Percentiles rank a stretch among this genome's conserved stretches.
These are phyloP conservation scores for Zhuqinia jingwanae DNA, from an alignment of 2,888 invertebrate genomes.

Conservation along the genomic window DNA sequence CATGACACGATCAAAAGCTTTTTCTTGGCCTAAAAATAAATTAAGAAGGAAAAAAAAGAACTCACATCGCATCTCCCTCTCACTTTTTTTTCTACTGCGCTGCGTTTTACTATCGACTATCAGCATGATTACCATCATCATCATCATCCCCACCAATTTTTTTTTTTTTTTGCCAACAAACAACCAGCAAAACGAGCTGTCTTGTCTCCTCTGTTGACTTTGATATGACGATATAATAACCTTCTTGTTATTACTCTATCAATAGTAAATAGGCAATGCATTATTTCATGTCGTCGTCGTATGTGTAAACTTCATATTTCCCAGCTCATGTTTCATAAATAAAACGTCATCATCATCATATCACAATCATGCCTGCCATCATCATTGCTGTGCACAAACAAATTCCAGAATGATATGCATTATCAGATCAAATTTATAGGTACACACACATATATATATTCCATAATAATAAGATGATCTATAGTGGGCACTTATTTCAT, in stretches of 20 bases:
- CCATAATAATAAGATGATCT: not conserved
- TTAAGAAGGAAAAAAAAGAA: slow-evolving; percentile 34
- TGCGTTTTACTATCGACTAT: not conserved
- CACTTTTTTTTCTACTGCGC: not conserved
- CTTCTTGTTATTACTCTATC: no score
- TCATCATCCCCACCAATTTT: not conserved
- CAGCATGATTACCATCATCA: not conserved
- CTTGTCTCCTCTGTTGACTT: not conserved
- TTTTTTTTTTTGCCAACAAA: not conserved
- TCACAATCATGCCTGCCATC: no score
- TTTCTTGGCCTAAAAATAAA: slow-evolving; percentile 63
- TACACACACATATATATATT: not conserved
- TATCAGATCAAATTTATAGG: no score
- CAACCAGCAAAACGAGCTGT: not conserved
- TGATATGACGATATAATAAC: not conserved
- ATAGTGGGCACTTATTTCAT: no score
- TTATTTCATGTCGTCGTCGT: no score
- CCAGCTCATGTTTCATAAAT: slow-evolving; percentile 56
- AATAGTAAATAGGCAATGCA: no score
- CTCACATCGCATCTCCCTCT: not conserved
- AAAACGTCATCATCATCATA: slow-evolving; percentile 28
- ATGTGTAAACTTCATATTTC: slow-evolving; percentile 12
- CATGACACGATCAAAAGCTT: slow-evolving; percentile 28
- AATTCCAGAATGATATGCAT: not conserved
- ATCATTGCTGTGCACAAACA: not conserved